Percentiles rank a stretch among this genome's conserved stretches.
These are phyloP conservation scores for Aegithalos caudatus DNA, from an alignment of 2,113 vertebrate genomes.

Conservation along the genomic window DNA sequence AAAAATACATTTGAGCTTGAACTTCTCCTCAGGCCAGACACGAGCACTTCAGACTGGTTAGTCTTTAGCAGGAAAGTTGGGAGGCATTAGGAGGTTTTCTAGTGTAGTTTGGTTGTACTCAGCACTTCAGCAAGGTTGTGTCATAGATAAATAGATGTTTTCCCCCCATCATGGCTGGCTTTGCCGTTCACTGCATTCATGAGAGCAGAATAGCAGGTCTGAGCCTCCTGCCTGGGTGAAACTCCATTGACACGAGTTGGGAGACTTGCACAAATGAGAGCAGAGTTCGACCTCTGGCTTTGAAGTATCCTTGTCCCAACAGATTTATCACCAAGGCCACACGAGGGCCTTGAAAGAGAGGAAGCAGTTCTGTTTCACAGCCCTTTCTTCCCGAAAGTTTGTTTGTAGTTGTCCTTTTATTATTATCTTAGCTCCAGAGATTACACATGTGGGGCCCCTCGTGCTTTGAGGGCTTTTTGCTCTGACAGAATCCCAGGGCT, in stretches of 20 bases:
- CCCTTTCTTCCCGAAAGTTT: constrained; percentile 7
- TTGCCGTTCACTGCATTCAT: neutral
- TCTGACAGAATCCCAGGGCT: neutral
- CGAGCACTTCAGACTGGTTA: neutral
- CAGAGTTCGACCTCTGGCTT: constrained; percentile 14
- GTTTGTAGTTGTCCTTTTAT: constrained; percentile 37
- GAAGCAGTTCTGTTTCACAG: neutral
- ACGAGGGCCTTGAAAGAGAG: constrained; percentile 18
- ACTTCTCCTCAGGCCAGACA: neutral
- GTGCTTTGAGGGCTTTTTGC: neutral
- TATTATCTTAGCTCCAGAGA: neutral
- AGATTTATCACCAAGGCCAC: constrained; percentile 24
- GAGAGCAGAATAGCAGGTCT: neutral
- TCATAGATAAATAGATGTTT: neutral
- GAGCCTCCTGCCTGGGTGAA: neutral
- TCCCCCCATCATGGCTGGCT: neutral
- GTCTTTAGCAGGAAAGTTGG: neutral
- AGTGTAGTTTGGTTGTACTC: neutral
- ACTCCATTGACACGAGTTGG: neutral
- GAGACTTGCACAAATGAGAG: neutral
- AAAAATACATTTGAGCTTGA: neutral
- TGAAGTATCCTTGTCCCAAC: constrained; percentile 34
- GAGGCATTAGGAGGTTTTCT: neutral
- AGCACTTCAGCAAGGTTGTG: neutral
- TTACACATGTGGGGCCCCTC: neutral